Base-by-base conservation (phyloP, 2,797 vertebrate species). In the Zenarchopterus dispar region DNA sequence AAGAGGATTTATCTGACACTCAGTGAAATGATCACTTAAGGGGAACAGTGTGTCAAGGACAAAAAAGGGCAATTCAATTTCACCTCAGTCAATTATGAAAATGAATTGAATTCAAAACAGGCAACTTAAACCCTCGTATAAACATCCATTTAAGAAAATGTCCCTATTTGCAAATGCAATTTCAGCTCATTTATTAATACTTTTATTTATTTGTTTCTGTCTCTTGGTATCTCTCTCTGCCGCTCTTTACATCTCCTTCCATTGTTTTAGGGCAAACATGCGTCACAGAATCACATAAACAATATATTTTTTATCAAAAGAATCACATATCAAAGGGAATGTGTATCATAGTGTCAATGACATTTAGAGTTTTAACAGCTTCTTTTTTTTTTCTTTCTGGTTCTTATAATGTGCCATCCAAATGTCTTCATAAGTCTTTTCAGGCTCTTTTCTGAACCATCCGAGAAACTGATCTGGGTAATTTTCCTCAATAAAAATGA, bases 301-400 rank as follows among this genome's bases (percentile, higher is more conserved):
- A 68, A 75, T 79, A 18, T 74, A 87, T 82, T 88, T 86, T 85
- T 84, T 77, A 91, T 92, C 81, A 88, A 88, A 88, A 77, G 72
- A 51, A 81, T 81, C 62, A 72, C 75, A 84, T 79, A 83, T 86
- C 61, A 85, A 78, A 85, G 77, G n/a, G 55, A 84, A 69, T 60
- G 75, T 73, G 50, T 58, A 66, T 73, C 73, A 72, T 19, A 33
- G 62, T 78, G 76, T 73, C 71, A 78, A n/a, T 6, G 33, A 10
- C 33, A 2, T 10, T 36, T 36, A 10, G 31, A 33, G 33, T 36
- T 36, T 36, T 36, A 11, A 28, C 28, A 28, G 8, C 28, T 28
- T 28, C 8, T 26, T 26, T 26, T 26, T 49, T 63, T n/a, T 63
- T 71, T 31, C 44, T 33, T 73, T 67, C 22, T 48, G 53, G 53